These are phyloP conservation scores for Eretmocerus hayati DNA, from an alignment of 2,888 invertebrate species.

Conservation along the genomic window DNA sequence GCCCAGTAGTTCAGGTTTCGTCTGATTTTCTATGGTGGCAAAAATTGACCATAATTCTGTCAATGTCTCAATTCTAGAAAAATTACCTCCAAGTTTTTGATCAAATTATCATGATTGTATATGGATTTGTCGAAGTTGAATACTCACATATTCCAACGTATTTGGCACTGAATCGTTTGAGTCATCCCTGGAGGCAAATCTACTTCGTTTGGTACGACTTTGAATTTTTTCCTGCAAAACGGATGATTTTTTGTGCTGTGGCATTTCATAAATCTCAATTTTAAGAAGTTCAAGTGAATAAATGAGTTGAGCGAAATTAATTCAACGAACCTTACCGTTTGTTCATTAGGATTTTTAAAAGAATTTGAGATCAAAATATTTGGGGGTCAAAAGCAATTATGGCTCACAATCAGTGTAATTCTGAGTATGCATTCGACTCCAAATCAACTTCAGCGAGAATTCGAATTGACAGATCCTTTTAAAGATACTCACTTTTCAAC, in stretches of 20 bases:
- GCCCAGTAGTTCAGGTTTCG: constrained; percentile 51
- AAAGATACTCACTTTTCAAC: constrained; percentile 5
- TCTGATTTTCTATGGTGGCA: constrained; percentile 51
- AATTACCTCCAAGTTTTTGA: neutral
- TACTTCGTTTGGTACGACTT: constrained; percentile 15
- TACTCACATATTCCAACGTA: constrained; percentile 31
- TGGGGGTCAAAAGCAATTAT: neutral
- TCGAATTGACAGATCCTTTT: neutral
- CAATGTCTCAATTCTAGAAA: constrained; percentile 37
- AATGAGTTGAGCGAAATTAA: too few species aligned
- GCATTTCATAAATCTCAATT: too few species aligned
- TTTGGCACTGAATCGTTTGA: constrained; percentile 25
- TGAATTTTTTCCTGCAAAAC: constrained; percentile 8
- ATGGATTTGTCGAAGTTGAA: too few species aligned
- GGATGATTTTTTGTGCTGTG: too few species aligned
- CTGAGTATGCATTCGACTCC: too few species aligned
- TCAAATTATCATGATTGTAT: neutral
- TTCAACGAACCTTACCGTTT: too few species aligned
- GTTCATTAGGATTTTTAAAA: too few species aligned
- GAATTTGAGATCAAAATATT: neutral
- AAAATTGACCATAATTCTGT: constrained; percentile 56
- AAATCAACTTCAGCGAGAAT: too few species aligned
- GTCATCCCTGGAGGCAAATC: constrained; percentile 26
- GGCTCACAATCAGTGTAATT: too few species aligned
- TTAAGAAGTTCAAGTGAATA: too few species aligned